A percentile compares a stretch with the other conserved stretches of the same genome.
Evolutionary conservation across 2,888 invertebrate species (phyloP).

Genomic region (Pseudococcus jackbeardsleyi): DNA sequence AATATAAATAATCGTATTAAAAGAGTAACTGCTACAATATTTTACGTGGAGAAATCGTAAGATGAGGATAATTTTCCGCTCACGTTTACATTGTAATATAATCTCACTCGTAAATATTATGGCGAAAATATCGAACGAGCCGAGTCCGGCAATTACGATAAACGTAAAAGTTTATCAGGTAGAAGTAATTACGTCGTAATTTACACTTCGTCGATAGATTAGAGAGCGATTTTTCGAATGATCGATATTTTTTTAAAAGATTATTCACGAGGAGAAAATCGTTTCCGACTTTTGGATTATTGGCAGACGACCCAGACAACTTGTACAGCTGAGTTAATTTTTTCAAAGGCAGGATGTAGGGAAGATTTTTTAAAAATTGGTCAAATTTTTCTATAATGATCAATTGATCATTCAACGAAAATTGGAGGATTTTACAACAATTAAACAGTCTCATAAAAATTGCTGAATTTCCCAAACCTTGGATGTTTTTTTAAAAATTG

Average conservation of each 20-base stretch:
- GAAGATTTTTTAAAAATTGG: no score
- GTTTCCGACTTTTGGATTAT: no score
- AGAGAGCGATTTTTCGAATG: background rate
- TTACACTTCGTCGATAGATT: background rate
- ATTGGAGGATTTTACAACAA: no score
- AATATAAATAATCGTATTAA: background rate
- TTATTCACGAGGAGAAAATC: no score
- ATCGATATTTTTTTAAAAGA: background rate
- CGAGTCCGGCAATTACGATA: background rate
- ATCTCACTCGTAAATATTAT: background rate
- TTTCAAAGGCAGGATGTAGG: no score
- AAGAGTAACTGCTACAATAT: background rate
- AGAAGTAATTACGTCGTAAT: background rate
- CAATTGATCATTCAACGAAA: no score
- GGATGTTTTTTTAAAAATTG: no score
- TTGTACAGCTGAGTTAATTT: no score
- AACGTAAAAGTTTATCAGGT: background rate
- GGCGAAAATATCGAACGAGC: background rate
- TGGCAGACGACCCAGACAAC: no score
- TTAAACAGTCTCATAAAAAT: no score
- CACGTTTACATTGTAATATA: background rate
- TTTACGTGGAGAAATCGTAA: background rate
- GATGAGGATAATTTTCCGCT: background rate
- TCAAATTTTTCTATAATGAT: no score
- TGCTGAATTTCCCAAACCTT: no score